phyloP scores from a whole-genome alignment of 2,797 vertebrate species.

The Poecilia wingei region DNA sequence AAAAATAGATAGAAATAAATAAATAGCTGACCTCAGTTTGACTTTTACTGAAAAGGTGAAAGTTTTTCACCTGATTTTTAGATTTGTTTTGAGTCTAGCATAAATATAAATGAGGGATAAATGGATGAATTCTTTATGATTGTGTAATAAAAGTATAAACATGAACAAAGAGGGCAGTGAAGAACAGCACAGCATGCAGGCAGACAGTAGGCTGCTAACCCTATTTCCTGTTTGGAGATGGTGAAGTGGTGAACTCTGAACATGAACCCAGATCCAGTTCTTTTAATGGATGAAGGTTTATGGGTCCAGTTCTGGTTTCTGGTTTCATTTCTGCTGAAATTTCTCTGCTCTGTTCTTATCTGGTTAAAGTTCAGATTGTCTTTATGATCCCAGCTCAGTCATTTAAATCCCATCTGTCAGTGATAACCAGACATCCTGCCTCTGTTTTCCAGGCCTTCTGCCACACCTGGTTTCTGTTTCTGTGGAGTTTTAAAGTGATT shows the following conservation, averaged over 20 bases:
- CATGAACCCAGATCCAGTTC: slow-evolving; percentile 1
- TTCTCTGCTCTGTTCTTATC: neutral
- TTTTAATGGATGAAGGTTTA: neutral
- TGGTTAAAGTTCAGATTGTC: neutral
- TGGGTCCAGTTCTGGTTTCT: neutral
- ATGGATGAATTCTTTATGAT: neutral
- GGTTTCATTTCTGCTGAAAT: neutral
- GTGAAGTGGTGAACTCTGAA: neutral
- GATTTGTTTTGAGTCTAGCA: neutral
- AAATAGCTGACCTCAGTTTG: neutral
- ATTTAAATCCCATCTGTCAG: neutral
- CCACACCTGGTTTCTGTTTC: neutral
- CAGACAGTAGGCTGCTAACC: neutral
- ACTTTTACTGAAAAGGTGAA: neutral
- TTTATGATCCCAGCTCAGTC: neutral
- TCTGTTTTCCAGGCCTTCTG: neutral
- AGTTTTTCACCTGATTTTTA: neutral
- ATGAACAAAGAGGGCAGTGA: neutral
- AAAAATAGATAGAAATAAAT: too few relatives aligned
- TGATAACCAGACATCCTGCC: neutral
- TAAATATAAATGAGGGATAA: neutral
- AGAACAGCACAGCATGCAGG: neutral
- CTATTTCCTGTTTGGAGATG: neutral
- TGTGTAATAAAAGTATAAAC: neutral
- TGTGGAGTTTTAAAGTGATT: neutral